Conservation (phyloP, 1,140 invertebrate genomes). For the Aphis gossypii region DNA sequence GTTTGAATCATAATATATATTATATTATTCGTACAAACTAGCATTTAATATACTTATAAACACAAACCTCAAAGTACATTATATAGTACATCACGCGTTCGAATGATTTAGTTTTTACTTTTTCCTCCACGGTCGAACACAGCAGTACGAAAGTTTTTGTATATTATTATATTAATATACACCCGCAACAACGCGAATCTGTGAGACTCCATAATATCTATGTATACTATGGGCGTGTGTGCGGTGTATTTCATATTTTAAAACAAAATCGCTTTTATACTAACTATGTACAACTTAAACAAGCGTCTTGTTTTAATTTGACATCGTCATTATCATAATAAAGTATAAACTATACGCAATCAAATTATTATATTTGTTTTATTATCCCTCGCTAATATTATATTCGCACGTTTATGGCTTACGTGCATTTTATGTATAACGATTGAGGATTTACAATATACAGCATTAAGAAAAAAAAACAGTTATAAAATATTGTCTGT, state of each 20-base stretch:
- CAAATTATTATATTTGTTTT: neutral
- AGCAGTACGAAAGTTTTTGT: neutral
- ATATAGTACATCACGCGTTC: neutral
- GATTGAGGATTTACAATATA: neutral
- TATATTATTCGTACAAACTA: no score
- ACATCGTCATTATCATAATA: neutral
- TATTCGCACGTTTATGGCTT: neutral
- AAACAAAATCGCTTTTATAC: neutral
- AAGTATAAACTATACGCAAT: neutral
- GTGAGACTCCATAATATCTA: neutral
- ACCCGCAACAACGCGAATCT: neutral
- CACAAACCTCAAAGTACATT: neutral
- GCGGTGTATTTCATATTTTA: neutral
- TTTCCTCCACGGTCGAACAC: neutral
- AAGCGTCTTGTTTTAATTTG: neutral
- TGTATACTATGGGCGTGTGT: neutral
- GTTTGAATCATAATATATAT: no score
- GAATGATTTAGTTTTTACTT: neutral
- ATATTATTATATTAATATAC: neutral
- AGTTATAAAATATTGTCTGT: no score
- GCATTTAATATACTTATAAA: neutral
- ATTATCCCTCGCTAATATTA: neutral
- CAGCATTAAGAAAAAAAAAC: neutral
- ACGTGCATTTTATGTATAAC: neutral
- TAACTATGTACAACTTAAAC: neutral